Base-by-base conservation (phyloP, 2,113 vertebrate species). In the Sinocyclocheilus maitianheensis region DNA sequence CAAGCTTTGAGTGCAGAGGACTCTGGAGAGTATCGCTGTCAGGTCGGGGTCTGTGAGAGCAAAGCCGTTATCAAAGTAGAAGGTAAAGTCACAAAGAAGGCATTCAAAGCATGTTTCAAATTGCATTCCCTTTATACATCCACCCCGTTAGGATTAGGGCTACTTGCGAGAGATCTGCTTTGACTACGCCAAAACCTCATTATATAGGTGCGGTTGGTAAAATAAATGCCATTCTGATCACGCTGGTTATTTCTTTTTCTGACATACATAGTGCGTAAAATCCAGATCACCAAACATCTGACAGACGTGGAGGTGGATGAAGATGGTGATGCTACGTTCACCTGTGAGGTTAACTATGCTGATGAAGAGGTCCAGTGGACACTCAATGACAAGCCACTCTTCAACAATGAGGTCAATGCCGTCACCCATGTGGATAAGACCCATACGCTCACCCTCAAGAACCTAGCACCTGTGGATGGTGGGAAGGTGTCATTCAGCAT, bases 351-450 rank as follows among this genome's bases (percentile, higher is more conserved):
- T 51, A 98, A 98, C 83, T 97, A 97, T 0, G 93, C 96, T 0
- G 96, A 97, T 0, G 97, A 99, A 89, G 97, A 97, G 0, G 94
- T 94, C 5, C 95, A 97, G 84, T 99, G 98, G 98, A 94, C 96
- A 12, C 96, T 99, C 84, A 98, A 98, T 0, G 96, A 95, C 88
- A 95, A 90, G 0, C 94, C 92, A 5, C 96, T 99, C 78, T 97
- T 95, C 88, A 96, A 94, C 2, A 98, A 97, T 90, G 97, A 98
- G 58, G 95, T 97, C 86, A 99, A 98, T 0, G 93, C 97, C 89
- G 96, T 99, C 92, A 92, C 85, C 71, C 96, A 92, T 0, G 87
- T 95, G 34, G 97, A 96, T 53, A 94, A 91, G 22, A 88, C 91
- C 78, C 97, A 99, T 92, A 95, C 0, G 0, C 93, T 99, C 84